Base-by-base conservation (phyloP, 2,888 invertebrate species). In the Syrphus vitripennis region DNA sequence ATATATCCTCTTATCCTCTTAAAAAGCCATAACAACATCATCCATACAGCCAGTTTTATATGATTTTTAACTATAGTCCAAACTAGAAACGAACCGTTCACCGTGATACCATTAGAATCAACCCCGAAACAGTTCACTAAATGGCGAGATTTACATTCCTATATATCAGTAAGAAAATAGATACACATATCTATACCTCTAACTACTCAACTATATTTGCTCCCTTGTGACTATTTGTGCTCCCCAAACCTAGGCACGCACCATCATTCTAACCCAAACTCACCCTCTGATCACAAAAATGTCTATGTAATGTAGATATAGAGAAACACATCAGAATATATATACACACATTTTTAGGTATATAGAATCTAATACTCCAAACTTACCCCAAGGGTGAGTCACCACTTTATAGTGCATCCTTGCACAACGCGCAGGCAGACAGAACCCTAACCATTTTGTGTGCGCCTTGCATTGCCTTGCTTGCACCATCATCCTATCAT, bases 381-480 rank as follows among this genome's bases (percentile, higher is more conserved):
- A 72, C 67, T 67, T 86, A 78, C 86, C 86, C 86, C 86, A 82
- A 70, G 82, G 86, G 82, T 86, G 86, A 86, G 86, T 86, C 86
- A 86, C 82, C 69, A 70, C 61, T 82, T 74, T 61, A n/a, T n/a
- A 76, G 40, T 72, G 63, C 82, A 86, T 86, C 70, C 84, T 82
- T 82, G 82, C 86, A 84, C 84, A 82, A 82, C 82, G 86, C 86
- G 82, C 86, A 81, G 82, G 82, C 86, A 86, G 82, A 86, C 82
- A 86, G 61, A 77, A 82, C 77, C 82, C 86, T 67, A 75, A 69
- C 77, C 69, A 77, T 72, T 78, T 70, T 82, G 53, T 70, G 59
- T 86, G 82, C 70, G 81, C 74, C 77, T 70, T 75, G 72, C 26
- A 21, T 45, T 65, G 31, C 31, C 34, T 50, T 12, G 24, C 6